phyloP scores from a whole-genome alignment of 2,888 invertebrate genomes.

The Parthenolecanium corni region DNA sequence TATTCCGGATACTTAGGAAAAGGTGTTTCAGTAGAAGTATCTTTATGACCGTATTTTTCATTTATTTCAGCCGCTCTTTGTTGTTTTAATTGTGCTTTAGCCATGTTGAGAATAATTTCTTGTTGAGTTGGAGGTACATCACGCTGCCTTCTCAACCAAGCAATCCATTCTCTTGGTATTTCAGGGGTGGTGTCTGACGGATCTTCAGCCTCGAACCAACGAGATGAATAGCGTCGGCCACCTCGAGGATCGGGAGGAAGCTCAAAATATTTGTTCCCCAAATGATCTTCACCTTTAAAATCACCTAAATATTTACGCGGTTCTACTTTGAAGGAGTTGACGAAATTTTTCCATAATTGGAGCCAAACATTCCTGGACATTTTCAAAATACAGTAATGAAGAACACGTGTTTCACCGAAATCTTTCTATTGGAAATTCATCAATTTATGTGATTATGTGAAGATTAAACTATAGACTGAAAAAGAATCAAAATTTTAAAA shows the following conservation, averaged over 20 bases:
- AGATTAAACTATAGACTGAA: too few species aligned
- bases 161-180: conserved; percentile 75
- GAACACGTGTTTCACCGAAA: too few species aligned
- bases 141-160: conserved; percentile 64
- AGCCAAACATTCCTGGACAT: conserved; percentile 22
- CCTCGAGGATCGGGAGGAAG: conserved; percentile 53
- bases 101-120: conserved; percentile 58
- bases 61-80: conserved; percentile 48
- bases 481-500: too few species aligned
- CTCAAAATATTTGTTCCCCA: conserved; percentile 73
- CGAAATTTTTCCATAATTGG: conserved; percentile 49
- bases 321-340: conserved; percentile 50
- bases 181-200: conserved; percentile 52
- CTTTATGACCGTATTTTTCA: not conserved
- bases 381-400: too few species aligned
- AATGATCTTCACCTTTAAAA: conserved; percentile 59
- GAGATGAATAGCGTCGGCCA: conserved; percentile 47
- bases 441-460: too few species aligned
- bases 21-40: not conserved
- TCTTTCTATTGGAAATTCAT: too few species aligned
- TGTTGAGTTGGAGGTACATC: conserved; percentile 56
- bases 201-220: conserved; percentile 32
- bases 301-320: conserved; percentile 40
- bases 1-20: too few species aligned
- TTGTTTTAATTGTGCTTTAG: conserved; percentile 59